These are phyloP conservation scores for Fabriciana adippe DNA, from an alignment of 2,888 invertebrate genomes.

Conservation along the genomic window DNA sequence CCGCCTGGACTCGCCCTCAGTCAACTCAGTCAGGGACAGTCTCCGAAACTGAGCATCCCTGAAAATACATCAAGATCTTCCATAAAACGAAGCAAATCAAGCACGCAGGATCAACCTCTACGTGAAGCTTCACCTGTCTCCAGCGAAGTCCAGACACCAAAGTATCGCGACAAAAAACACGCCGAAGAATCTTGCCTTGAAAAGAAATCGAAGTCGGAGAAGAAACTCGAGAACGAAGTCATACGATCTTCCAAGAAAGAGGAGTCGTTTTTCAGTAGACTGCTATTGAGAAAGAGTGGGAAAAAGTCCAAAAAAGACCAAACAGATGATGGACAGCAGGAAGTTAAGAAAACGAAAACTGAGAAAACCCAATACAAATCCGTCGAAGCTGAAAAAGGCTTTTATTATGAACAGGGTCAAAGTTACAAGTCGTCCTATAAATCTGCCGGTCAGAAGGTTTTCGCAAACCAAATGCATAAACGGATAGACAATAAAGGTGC, in stretches of 20 bases:
- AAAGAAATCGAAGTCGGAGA: conserved; percentile 76
- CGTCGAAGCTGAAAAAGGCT: conserved; percentile 61
- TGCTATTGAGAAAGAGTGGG: conserved; percentile 86
- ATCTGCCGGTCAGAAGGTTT: conserved; percentile 74
- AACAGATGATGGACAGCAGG: conserved; percentile 68
- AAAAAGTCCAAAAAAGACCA: conserved; percentile 85
- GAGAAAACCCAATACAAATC: conserved; percentile 70
- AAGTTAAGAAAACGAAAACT: conserved; percentile 67
- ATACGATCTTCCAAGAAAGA: conserved; percentile 79
- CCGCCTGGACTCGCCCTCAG: conserved; percentile 83
- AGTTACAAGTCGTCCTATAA: conserved; percentile 70
- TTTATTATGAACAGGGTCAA: conserved; percentile 54
- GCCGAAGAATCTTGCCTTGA: conserved; percentile 76
- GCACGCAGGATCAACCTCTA: conserved; percentile 72
- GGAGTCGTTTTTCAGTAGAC: conserved; percentile 84
- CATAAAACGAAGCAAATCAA: conserved; percentile 77
- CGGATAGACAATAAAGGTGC: conserved; percentile 78
- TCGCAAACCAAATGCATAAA: conserved; percentile 78
- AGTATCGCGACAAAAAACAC: conserved; percentile 68
- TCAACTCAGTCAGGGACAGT: conserved; percentile 73
- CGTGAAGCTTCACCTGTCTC: conserved; percentile 62
- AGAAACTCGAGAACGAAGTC: conserved; percentile 75
- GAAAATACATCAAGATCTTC: conserved; percentile 74
- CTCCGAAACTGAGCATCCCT: conserved; percentile 79
- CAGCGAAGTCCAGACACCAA: conserved; percentile 51